These are phyloP conservation scores for Stenolophus ochropezus DNA, from an alignment of 2,888 invertebrate genomes.

Conservation along the genomic window DNA sequence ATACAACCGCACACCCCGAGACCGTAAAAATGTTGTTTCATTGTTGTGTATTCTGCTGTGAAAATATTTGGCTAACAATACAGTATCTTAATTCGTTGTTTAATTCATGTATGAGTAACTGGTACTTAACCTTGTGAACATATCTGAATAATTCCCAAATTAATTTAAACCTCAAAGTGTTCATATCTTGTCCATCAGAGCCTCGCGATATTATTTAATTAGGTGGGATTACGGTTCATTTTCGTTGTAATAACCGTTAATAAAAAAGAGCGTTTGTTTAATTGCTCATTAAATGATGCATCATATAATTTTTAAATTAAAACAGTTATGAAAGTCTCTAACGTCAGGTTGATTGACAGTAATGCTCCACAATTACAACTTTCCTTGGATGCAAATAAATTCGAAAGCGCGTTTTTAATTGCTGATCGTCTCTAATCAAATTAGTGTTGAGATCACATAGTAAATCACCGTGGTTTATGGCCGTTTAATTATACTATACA, in stretches of 20 bases:
- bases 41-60: no score
- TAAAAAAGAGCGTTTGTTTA: conserved; percentile 40
- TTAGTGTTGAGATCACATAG: conserved; percentile 1
- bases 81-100: no score
- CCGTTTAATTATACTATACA: conserved; percentile 1
- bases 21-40: no score
- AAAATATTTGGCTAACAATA: no score
- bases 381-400: conserved; percentile 47
- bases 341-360: conserved; percentile 44
- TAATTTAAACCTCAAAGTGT: background rate
- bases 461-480: background rate
- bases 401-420: conserved; percentile 40
- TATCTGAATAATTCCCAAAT: conserved; percentile 23
- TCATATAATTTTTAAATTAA: conserved; percentile 45
- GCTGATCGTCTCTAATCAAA: background rate
- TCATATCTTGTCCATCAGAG: conserved; percentile 12
- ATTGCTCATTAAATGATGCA: conserved; percentile 41
- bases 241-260: conserved; percentile 18
- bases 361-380: conserved; percentile 51
- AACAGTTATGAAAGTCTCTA: conserved; percentile 41
- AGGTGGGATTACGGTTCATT: conserved; percentile 15
- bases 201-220: conserved; percentile 37
- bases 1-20: no score
- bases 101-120: conserved; percentile 3
- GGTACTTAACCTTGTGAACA: background rate